Evolutionary conservation across 2,113 vertebrate species (phyloP).

Genomic region (Poecilia latipinna): DNA sequence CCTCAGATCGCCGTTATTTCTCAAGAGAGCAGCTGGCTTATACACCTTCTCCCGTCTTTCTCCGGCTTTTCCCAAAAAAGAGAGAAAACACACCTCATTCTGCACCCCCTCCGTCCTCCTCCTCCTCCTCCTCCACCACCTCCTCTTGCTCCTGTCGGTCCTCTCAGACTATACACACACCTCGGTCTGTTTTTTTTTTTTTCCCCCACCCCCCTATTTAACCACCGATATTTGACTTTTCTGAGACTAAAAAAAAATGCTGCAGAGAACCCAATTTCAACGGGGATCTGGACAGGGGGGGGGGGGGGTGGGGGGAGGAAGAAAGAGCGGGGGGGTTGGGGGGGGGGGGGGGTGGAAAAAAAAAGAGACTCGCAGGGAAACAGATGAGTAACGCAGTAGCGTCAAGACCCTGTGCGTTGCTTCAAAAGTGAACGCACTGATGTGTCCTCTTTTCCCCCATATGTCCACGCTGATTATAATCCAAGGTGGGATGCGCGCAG

Average conservation of each 20-base stretch:
- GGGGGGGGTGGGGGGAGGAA: too few relatives aligned
- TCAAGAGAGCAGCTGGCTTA: slow-evolving; percentile 61
- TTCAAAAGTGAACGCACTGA: slow-evolving; percentile 67
- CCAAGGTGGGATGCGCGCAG: slow-evolving; percentile 41
- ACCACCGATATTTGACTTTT: slow-evolving; percentile 65
- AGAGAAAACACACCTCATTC: slow-evolving; percentile 70
- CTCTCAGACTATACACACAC: slow-evolving; percentile 71
- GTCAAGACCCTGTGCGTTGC: slow-evolving; percentile 57
- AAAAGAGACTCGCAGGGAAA: slow-evolving; percentile 27
- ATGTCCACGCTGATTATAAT: slow-evolving; percentile 64
- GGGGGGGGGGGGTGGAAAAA: too few relatives aligned
- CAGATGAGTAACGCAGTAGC: slow-evolving; percentile 68
- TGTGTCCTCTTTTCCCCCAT: slow-evolving; percentile 56
- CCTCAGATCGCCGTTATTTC: slow-evolving; percentile 68
- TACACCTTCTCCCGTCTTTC: slow-evolving; percentile 77
- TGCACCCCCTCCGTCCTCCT: slow-evolving; percentile 47
- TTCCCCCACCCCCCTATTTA: background rate
- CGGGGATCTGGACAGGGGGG: background rate
- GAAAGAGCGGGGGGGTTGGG: too few relatives aligned
- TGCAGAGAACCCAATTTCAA: slow-evolving; percentile 23
- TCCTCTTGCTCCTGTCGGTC: slow-evolving; percentile 62
- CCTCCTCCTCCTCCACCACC: slow-evolving; percentile 55
- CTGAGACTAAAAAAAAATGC: slow-evolving; percentile 30
- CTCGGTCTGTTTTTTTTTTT: slow-evolving; percentile 54
- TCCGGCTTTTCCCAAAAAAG: slow-evolving; percentile 71